Percentiles rank a stretch among this genome's conserved stretches.
These are phyloP conservation scores for Aplodontia rufa DNA, from an alignment of 2,113 vertebrate genomes.

Conservation along the genomic window DNA sequence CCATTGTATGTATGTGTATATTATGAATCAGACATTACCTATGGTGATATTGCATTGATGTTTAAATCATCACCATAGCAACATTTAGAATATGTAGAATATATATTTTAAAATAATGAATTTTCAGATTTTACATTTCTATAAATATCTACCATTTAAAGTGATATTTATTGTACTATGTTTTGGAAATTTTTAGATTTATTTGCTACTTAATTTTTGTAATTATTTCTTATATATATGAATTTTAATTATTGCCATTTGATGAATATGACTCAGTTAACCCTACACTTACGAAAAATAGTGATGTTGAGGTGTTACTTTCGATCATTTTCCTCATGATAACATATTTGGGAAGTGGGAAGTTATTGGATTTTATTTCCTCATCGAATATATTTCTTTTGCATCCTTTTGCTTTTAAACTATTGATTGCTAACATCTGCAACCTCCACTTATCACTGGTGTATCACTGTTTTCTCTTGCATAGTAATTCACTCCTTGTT, in stretches of 20 bases:
- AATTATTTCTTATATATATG: conserved; percentile 20
- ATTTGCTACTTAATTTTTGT: not conserved
- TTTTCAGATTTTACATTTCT: not conserved
- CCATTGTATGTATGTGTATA: not conserved
- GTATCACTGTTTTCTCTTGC: conserved; percentile 34
- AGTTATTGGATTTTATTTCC: conserved; percentile 82
- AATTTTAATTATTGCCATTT: conserved; percentile 77
- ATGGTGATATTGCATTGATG: not conserved
- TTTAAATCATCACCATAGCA: not conserved
- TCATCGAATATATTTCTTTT: conserved; percentile 79
- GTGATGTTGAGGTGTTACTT: conserved; percentile 84
- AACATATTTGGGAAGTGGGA: conserved; percentile 81
- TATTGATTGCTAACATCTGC: conserved; percentile 56
- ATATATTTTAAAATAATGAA: not conserved
- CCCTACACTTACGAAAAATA: conserved; percentile 82
- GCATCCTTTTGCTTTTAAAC: conserved; percentile 30
- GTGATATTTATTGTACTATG: not conserved
- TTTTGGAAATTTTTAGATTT: not conserved
- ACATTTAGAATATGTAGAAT: not conserved
- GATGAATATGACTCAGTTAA: conserved; percentile 85
- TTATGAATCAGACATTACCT: not conserved
- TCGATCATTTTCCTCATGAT: conserved; percentile 87
- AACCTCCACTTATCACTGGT: conserved; percentile 60
- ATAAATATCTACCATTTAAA: conserved; percentile 44
- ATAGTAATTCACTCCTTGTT: not conserved